Conservation (phyloP, 2,113 vertebrate genomes). For the Leucoraja erinaceus region DNA sequence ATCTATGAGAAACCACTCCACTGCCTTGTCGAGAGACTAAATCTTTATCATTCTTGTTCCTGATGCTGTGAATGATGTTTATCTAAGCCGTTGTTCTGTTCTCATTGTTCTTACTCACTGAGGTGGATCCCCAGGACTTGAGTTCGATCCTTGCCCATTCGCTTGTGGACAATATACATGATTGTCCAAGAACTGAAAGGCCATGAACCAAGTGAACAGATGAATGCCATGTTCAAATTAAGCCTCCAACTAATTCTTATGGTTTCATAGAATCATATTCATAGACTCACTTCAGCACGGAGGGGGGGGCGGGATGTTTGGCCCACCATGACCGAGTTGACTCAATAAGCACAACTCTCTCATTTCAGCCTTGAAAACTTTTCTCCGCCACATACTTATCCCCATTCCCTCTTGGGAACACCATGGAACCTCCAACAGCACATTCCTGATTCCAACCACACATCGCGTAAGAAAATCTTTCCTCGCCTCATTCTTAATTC, state of each 20-base stretch:
- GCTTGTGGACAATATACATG: neutral
- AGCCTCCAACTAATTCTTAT: neutral
- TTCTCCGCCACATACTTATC: no score
- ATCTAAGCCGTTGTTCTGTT: neutral
- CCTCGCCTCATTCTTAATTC: no score
- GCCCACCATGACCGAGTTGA: no score
- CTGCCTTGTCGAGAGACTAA: neutral
- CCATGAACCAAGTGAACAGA: neutral
- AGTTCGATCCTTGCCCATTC: neutral
- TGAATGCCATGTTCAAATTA: neutral
- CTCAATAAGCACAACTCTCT: no score
- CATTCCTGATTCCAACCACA: no score
- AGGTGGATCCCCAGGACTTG: neutral
- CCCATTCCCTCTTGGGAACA: no score
- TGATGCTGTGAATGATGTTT: neutral
- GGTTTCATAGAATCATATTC: no score
- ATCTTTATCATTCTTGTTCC: neutral
- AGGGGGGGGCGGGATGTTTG: no score
- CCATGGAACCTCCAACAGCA: no score
- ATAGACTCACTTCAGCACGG: no score
- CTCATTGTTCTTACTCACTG: neutral
- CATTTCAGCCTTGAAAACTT: no score
- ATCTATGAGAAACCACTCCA: neutral
- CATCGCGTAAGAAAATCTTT: no score
- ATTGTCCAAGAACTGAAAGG: neutral